Conservation (phyloP, 2,797 vertebrate species). For the Acomys russatus region DNA sequence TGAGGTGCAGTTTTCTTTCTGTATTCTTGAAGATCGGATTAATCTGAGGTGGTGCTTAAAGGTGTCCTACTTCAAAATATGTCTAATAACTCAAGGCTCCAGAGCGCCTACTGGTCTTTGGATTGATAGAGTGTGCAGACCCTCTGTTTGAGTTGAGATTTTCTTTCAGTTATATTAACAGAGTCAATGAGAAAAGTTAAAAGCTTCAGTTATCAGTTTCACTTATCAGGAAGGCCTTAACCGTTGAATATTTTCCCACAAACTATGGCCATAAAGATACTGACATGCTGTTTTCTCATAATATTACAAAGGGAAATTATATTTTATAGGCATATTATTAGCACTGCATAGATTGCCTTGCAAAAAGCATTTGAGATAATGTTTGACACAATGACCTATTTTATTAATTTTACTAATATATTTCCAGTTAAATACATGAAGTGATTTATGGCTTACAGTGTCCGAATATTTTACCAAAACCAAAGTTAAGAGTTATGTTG, state of each 20-base stretch:
- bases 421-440: slow-evolving; percentile 34
- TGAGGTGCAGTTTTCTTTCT: slow-evolving; percentile 37
- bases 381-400: slow-evolving; percentile 11
- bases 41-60: slow-evolving; percentile 55
- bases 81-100: slow-evolving; percentile 22
- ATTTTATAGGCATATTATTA: neutral
- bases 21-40: slow-evolving; percentile 46
- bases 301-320: neutral
- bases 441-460: neutral
- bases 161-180: slow-evolving; percentile 9
- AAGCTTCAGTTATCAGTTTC: neutral
- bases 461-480: neutral
- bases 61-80: slow-evolving; percentile 7
- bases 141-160: slow-evolving; percentile 7
- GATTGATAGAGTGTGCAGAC: slow-evolving; percentile 46
- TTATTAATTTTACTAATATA: slow-evolving; percentile 2
- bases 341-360: neutral
- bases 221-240: slow-evolving; percentile 15
- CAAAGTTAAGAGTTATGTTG: neutral
- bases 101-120: slow-evolving; percentile 5
- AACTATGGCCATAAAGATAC: neutral
- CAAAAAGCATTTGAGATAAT: neutral
- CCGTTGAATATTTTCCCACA: neutral
- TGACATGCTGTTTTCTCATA: neutral
- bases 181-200: neutral